Base-by-base conservation (phyloP, 2,888 invertebrate genomes). In the Apodemia duryi region DNA sequence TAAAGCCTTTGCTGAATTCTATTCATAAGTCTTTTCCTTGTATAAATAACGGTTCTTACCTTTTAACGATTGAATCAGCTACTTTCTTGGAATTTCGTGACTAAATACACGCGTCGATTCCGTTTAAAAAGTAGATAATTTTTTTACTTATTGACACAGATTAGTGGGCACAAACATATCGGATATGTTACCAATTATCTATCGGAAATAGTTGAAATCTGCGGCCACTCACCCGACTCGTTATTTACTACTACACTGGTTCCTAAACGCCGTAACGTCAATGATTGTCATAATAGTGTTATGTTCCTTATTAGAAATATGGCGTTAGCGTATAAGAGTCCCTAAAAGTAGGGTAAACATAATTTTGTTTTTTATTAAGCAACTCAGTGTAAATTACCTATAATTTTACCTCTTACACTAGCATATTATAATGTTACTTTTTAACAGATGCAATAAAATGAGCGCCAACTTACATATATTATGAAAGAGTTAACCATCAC, bases 131-230 rank as follows among this genome's bases (percentile, higher is more conserved):
- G 28, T 57, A 57, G 57, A 57, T 32, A 57, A 57, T 32, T 57
- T 57, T 54, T 57, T 57, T 11, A 57, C 32, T 32, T 57, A 52
- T 52, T 52, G 52, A 52, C 52, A 52, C 52, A 46, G 46, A 46
- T 46, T 46, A 46, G 43, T 43, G 2, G 46, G 5, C 46, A 46
- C 13, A 11, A 4, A 13, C 13, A 13, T 13, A 5, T 46, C 46
- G 46, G 46, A 46, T 13, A 46, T 46, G 46, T 13, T 13, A 46
- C 46, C 1, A 46, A 46, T 46, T 46, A 46, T 46, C 46, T 46
- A 46, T 46, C 46, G 13, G 46, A 46, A 46, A 46, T 46, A 0
- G 13, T 13, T 38, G 7, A 46, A 13, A 13, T 46, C 13, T 13
- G 11, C 5, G 13, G 13, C 46, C 13, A 46, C 13, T 46, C 13